A percentile compares a stretch with the other conserved stretches of the same genome.
phyloP scores from a whole-genome alignment of 2,888 invertebrate genomes.

The Carpatolechia fugitivella region DNA sequence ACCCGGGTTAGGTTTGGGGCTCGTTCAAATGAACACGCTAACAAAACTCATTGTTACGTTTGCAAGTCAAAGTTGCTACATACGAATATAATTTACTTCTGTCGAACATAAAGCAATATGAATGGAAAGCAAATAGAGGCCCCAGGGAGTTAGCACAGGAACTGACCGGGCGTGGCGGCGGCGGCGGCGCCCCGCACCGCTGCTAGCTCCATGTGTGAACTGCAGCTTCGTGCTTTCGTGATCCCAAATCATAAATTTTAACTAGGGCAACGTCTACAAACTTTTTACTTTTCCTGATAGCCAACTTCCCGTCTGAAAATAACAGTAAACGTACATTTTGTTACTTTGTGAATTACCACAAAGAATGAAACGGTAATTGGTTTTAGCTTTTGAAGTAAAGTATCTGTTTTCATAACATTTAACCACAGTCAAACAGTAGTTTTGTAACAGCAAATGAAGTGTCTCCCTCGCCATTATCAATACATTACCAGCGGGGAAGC shows the following conservation, averaged over 20 bases:
- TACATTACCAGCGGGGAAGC: too few species aligned
- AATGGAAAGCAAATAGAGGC: not conserved
- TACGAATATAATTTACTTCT: not conserved
- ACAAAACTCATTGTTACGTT: not conserved
- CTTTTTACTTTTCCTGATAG: conserved; percentile 34
- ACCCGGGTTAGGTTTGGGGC: not conserved
- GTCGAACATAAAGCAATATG: conserved; percentile 15
- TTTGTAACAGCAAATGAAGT: too few species aligned
- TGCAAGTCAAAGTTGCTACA: not conserved
- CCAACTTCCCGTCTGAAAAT: conserved; percentile 25
- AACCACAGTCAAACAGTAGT: too few species aligned
- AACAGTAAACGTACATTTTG: conserved; percentile 20
- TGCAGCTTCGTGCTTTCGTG: conserved; percentile 30
- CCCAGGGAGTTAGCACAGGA: not conserved
- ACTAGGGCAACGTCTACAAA: conserved; percentile 29
- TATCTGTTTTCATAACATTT: too few species aligned
- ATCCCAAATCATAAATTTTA: conserved; percentile 40
- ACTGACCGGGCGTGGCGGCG: too few species aligned
- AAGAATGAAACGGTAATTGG: conserved; percentile 13
- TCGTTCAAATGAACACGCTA: conserved; percentile 2
- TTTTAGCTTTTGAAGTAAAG: too few species aligned
- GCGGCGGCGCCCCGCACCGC: too few species aligned
- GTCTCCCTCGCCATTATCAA: too few species aligned
- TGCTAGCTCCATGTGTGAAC: conserved; percentile 29
- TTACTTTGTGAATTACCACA: conserved; percentile 17